Percentiles rank a stretch among this genome's conserved stretches.
Conservation (phyloP, 2,797 vertebrate genomes). For the Acanthurus lineatus region DNA sequence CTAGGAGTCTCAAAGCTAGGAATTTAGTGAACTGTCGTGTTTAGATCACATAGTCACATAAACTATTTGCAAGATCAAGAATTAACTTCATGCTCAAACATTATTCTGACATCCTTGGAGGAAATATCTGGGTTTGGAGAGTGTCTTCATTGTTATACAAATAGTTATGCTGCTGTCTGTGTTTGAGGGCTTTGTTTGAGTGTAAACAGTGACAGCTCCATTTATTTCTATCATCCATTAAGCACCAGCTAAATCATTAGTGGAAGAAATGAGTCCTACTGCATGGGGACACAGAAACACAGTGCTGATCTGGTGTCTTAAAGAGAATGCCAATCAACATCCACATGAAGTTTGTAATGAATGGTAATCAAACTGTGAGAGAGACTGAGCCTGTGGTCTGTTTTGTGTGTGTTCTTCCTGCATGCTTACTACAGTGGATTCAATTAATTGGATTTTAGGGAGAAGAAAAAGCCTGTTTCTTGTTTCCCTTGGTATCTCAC, state of each 20-base stretch:
- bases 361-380: slow-evolving; percentile 41
- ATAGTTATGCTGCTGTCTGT: neutral
- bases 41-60: no score
- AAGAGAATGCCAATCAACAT: slow-evolving; percentile 51
- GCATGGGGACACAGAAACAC: slow-evolving; percentile 49
- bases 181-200: neutral
- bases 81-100: no score
- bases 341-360: slow-evolving; percentile 22
- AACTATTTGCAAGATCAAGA: no score
- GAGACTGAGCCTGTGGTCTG: slow-evolving; percentile 10
- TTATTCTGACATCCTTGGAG: no score
- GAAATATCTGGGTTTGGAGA: no score
- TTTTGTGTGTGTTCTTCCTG: slow-evolving; percentile 9
- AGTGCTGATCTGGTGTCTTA: slow-evolving; percentile 32
- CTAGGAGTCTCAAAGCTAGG: no score
- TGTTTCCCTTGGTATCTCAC: slow-evolving; percentile 3
- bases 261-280: slow-evolving; percentile 40
- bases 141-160: no score
- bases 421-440: slow-evolving; percentile 27
- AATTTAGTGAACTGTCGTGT: no score
- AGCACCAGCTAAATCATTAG: slow-evolving; percentile 54
- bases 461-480: slow-evolving; percentile 8
- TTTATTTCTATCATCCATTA: slow-evolving; percentile 50
- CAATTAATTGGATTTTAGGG: slow-evolving; percentile 20
- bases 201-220: slow-evolving; percentile 28